Conservation (phyloP, 2,797 vertebrate species). For the Erpetoichthys calabaricus region DNA sequence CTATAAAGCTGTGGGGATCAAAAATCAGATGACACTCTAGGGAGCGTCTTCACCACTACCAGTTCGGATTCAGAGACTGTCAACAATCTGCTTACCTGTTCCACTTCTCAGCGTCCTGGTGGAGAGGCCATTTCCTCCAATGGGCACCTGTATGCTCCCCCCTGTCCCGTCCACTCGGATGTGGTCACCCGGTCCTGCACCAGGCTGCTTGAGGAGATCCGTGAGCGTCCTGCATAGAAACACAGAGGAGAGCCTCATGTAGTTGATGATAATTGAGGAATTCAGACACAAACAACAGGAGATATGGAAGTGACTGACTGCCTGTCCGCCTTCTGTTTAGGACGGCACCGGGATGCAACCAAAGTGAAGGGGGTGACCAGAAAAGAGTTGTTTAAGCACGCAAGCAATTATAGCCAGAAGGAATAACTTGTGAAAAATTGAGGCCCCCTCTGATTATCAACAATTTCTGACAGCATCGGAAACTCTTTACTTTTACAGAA, state of each 20-base stretch:
- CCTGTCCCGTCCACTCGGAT: conserved; percentile 47
- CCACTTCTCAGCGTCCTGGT: conserved; percentile 51
- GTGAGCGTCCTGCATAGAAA: conserved; percentile 63
- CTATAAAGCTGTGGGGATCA: no score
- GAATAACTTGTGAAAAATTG: no score
- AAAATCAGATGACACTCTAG: background rate
- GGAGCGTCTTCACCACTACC: background rate
- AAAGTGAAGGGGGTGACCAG: background rate
- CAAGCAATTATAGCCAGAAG: no score
- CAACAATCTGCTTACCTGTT: conserved; percentile 51
- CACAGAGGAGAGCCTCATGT: background rate
- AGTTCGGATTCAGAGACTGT: background rate
- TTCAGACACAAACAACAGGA: background rate
- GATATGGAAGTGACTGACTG: background rate
- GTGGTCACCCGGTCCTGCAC: conserved; percentile 41
- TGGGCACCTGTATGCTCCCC: conserved; percentile 60
- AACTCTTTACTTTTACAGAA: no score
- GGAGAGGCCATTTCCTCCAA: conserved; percentile 61
- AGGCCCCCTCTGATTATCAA: no score
- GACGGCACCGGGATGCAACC: background rate
- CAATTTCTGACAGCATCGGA: no score
- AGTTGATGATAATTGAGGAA: fast-evolving
- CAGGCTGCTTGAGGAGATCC: conserved; percentile 81
- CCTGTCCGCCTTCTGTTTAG: no score
- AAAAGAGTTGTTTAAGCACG: background rate